Conservation (phyloP, 2,113 vertebrate genomes). For the Gadus macrocephalus region DNA sequence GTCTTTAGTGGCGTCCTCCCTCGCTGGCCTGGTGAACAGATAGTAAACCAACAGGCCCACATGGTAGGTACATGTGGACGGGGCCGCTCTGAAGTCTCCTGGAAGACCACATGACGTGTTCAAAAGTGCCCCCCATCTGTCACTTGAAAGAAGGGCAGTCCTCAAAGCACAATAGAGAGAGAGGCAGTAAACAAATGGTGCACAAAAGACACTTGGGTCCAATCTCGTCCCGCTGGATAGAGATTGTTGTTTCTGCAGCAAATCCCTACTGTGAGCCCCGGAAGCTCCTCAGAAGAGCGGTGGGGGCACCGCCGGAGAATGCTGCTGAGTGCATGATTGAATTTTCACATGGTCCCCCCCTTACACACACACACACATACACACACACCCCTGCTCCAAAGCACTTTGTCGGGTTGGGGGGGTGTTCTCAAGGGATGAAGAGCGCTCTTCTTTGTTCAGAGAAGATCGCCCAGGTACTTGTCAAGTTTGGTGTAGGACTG, state of each 20-base stretch:
- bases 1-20: too few relatives aligned
- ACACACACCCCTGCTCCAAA: too few relatives aligned
- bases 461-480: too few relatives aligned
- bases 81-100: background rate
- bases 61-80: background rate
- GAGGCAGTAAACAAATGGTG: slow-evolving; percentile 60
- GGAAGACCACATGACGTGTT: slow-evolving; percentile 57
- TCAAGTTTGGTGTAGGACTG: too few relatives aligned
- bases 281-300: slow-evolving; percentile 35
- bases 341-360: slow-evolving; percentile 44
- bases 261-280: slow-evolving; percentile 49
- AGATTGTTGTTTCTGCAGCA: slow-evolving; percentile 45
- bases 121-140: slow-evolving; percentile 66
- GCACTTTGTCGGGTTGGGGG: too few relatives aligned
- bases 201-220: slow-evolving; percentile 46
- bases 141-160: slow-evolving; percentile 60
- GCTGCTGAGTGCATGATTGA: slow-evolving; percentile 23
- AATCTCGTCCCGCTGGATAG: slow-evolving; percentile 38
- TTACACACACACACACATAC: background rate
- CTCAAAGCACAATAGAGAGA: slow-evolving; percentile 48
- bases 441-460: too few relatives aligned
- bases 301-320: slow-evolving; percentile 24
- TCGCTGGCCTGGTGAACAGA: too few relatives aligned
- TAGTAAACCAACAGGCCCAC: slow-evolving; percentile 10
- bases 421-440: too few relatives aligned